Evolutionary conservation across 1,140 invertebrate species (phyloP), one percentile per base, ranked within the genome.

Genomic region (Bombus pascuorum): DNA sequence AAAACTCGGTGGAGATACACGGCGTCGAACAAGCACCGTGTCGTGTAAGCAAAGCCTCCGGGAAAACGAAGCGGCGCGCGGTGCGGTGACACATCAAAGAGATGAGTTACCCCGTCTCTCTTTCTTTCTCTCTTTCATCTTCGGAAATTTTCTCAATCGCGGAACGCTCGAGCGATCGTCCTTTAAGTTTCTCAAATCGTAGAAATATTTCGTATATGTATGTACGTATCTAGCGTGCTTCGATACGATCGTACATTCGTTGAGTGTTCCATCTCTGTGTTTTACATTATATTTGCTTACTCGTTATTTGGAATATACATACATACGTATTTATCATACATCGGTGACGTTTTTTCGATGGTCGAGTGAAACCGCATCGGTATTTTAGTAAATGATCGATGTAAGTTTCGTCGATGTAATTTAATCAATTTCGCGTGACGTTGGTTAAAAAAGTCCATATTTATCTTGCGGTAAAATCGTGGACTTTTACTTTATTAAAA

Each of bases 81-180:
- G 47, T 28, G 25, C 44, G 59, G 70, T 53, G 59, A 44, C 68
- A 82, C 76, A 82, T 88, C 78, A 88, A 88, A 86, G 83, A 81
- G 81, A 88, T 25, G 73, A 68, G 32, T 68, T 37, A 10, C 9
- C 34, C 18, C 3, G 2, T 25, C 32, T 66, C 37, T 28, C 9
- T 39, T 25, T 42, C 37, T 42, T 13, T 39, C 22, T 59, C 42
- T 34, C 28, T 34, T 18, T 39, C 25, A 15, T 32, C 42, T 47
- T 88, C 86, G 81, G 85, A 88, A 88, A 88, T 53, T 85, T 80
- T 68, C 44, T 68, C 76, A 76, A 85, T 87, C 77, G 68, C 70
- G 81, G 53, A 39, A 65, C 53, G 65, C 12, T 25, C 12, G 53
- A 62, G 28, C 37, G 28, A 62, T n/a, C 25, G 42, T 42, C 37